Percentiles rank a stretch among this genome's conserved stretches.
Conservation (phyloP, 2,113 vertebrate species). For the Gallinago paraguaiae region DNA sequence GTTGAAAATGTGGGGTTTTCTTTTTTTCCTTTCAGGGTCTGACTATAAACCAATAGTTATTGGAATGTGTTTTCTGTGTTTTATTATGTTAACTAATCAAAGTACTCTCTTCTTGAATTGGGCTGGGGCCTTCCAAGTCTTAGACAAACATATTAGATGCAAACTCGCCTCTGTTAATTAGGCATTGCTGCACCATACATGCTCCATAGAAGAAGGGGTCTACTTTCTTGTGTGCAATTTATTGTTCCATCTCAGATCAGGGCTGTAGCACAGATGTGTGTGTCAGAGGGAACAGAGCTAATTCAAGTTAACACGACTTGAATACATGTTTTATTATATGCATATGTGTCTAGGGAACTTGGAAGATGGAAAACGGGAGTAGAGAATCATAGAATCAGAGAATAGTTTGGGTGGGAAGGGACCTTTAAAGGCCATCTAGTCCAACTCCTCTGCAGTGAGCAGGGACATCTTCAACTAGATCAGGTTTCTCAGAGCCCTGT, state of each 20-base stretch:
- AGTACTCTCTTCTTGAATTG: background rate
- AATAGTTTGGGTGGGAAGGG: background rate
- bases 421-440: background rate
- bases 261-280: background rate
- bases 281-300: background rate
- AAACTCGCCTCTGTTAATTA: background rate
- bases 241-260: background rate
- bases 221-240: background rate
- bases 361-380: background rate
- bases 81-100: background rate
- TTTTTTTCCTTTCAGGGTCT: background rate
- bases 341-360: background rate
- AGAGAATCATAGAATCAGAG: background rate
- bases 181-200: background rate
- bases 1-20: background rate
- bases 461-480: background rate
- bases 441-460: background rate
- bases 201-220: background rate
- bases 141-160: background rate
- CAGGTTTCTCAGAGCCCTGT: background rate
- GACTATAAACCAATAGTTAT: background rate
- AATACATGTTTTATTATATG: background rate
- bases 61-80: background rate
- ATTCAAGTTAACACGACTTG: background rate
- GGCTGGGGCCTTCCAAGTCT: background rate